Base-by-base conservation (phyloP, 2,888 invertebrate genomes). In the Ochropleura leucogaster region DNA sequence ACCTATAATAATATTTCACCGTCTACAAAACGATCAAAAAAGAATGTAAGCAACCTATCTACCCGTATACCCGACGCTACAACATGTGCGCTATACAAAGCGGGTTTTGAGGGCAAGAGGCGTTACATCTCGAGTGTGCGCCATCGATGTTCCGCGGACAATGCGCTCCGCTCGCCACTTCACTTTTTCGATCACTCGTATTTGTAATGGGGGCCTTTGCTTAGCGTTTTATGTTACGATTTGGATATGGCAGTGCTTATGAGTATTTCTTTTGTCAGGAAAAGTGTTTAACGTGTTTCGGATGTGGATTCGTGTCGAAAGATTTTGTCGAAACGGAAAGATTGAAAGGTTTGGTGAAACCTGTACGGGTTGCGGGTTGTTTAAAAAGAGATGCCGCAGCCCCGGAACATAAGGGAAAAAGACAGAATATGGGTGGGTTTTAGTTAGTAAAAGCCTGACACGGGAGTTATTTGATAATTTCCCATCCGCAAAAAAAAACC, bases 61-160 rank as follows among this genome's bases (percentile, higher is more conserved):
- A 49, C 47, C 53, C 53, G 53, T 59, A 59, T 20, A 20, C 49
- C 51, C 55, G 20, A 30, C 46, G 47, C 59, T 49, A 51, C n/a
- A 71, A 59, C 64, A 46, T 77, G 68, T 72, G 46, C 71, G 74
- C 74, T 70, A 73, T 78, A 63, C 82, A 83, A 89, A 89, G 85
- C 86, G 78, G 90, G 89, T 89, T 90, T 90, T 77, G 85, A 89
- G 89, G 89, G 81, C 87, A 89, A 89, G 90, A 88, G 89, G 90
- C 87, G 86, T 88, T 85, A 85, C 74, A 73, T 68, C 78, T 86
- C 70, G 88, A 87, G 88, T 87, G 84, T 71, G 78, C 83, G 75
- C 89, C 88, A 82, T 87, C 89, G 84, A 83, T 83, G 87, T 83
- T 79, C 64, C 68, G 73, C 79, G 86, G 88, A 88, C 88, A 88